These are phyloP conservation scores for Enoplosus armatus DNA, from an alignment of 2,797 vertebrate species.

Conservation along the genomic window DNA sequence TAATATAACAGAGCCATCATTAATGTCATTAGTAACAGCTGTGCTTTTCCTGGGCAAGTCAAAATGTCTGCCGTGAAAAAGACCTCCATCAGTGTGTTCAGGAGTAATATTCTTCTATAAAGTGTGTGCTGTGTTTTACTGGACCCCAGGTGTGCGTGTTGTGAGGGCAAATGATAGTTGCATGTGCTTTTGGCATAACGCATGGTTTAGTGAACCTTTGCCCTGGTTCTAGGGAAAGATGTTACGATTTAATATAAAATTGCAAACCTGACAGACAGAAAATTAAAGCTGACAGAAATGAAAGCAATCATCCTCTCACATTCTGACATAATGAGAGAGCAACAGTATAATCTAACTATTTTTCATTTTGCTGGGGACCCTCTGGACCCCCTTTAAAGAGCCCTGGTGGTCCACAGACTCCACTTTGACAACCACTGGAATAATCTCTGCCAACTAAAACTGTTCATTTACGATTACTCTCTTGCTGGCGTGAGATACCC, in stretches of 20 bases:
- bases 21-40: background rate
- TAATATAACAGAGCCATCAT: background rate
- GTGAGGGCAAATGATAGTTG: background rate
- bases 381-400: background rate
- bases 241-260: background rate
- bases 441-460: background rate
- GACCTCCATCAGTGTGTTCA: no score
- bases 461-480: background rate
- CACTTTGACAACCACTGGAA: constrained; percentile 1
- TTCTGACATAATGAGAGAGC: background rate
- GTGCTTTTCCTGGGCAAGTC: background rate
- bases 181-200: background rate
- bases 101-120: background rate
- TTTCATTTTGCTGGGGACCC: background rate
- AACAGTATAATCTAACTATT: background rate
- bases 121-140: background rate
- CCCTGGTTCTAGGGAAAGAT: background rate
- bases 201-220: background rate
- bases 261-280: background rate
- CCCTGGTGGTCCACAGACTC: background rate
- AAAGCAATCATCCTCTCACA: background rate
- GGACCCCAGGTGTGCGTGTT: no score
- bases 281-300: background rate
- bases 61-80: background rate
- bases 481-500: background rate